Percentiles rank a stretch among this genome's conserved stretches.
phyloP scores from a whole-genome alignment of 1,140 invertebrate species.

The Portunus trituberculatus region DNA sequence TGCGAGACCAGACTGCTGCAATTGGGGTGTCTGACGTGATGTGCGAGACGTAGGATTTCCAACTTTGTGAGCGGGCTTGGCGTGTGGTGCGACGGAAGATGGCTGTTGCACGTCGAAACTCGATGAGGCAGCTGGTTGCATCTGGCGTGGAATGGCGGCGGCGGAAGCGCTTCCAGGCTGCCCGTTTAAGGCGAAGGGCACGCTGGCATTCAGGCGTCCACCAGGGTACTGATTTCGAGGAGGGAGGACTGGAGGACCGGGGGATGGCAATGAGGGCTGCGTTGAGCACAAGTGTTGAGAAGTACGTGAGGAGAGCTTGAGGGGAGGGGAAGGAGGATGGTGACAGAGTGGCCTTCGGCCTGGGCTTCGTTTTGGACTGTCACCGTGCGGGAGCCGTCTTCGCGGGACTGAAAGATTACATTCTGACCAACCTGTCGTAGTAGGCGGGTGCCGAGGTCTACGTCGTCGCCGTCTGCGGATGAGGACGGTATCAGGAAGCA shows the following conservation, averaged over 20 bases:
- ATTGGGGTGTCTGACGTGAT: not conserved
- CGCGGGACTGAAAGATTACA: too few species aligned
- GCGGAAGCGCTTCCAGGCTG: slow-evolving; percentile 4
- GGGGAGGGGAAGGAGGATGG: too few species aligned
- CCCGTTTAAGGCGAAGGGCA: not conserved
- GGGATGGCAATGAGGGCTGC: not conserved
- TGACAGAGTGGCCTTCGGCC: too few species aligned
- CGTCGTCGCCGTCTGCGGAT: too few species aligned
- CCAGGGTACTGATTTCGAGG: not conserved
- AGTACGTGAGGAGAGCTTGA: too few species aligned
- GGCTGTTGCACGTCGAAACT: not conserved
- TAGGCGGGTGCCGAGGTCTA: too few species aligned
- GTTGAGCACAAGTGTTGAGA: not conserved
- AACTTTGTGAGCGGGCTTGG: not conserved
- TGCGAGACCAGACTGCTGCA: slow-evolving; percentile 12
- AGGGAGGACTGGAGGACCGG: not conserved
- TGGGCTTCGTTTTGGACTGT: too few species aligned
- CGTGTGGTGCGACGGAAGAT: not conserved
- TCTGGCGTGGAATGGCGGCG: not conserved
- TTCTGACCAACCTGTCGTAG: too few species aligned
- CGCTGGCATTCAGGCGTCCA: not conserved
- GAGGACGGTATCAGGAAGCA: too few species aligned
- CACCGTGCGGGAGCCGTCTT: not conserved
- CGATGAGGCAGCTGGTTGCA: not conserved
- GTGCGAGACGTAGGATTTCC: not conserved